These are phyloP conservation scores for Pholis gunnellus DNA, from an alignment of 2,113 vertebrate genomes.

Conservation along the genomic window DNA sequence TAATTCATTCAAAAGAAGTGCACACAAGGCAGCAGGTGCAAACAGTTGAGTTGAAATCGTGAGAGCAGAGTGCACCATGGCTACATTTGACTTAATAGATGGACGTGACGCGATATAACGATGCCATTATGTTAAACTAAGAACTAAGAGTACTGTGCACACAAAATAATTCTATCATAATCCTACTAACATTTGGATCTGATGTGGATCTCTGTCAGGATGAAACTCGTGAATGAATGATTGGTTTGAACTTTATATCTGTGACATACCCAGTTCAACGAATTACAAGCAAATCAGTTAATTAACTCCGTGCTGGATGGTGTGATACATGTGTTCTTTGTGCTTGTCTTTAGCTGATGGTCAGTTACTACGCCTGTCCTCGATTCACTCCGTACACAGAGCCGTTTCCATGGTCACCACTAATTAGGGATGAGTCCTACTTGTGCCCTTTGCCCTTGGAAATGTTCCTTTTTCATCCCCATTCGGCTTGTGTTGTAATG, in stretches of 20 bases:
- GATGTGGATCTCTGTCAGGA: neutral
- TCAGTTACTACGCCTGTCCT: conserved; percentile 48
- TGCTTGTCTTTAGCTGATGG: conserved; percentile 37
- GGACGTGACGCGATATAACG: neutral
- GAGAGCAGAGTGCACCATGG: neutral
- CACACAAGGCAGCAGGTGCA: conserved; percentile 40
- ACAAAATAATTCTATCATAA: neutral
- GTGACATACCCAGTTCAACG: conserved; percentile 19
- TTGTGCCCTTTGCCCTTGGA: conserved; percentile 76
- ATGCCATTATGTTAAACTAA: neutral
- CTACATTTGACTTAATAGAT: neutral
- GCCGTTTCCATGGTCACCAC: conserved; percentile 66
- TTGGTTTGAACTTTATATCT: conserved; percentile 12
- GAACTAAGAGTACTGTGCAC: neutral
- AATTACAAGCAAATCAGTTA: conserved; percentile 50
- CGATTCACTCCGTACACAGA: conserved; percentile 39
- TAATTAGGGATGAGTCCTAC: conserved; percentile 78
- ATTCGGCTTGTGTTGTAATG: conserved; percentile 64
- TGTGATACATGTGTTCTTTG: conserved; percentile 27
- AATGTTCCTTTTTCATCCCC: conserved; percentile 71
- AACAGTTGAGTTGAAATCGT: conserved; percentile 31
- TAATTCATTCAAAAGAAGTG: conserved; percentile 63
- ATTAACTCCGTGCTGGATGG: conserved; percentile 22
- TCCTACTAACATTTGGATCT: neutral
- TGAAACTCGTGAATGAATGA: neutral